A percentile compares a stretch with the other conserved stretches of the same genome.
Conservation (phyloP, 2,797 vertebrate genomes). For the Danionella dracula region DNA sequence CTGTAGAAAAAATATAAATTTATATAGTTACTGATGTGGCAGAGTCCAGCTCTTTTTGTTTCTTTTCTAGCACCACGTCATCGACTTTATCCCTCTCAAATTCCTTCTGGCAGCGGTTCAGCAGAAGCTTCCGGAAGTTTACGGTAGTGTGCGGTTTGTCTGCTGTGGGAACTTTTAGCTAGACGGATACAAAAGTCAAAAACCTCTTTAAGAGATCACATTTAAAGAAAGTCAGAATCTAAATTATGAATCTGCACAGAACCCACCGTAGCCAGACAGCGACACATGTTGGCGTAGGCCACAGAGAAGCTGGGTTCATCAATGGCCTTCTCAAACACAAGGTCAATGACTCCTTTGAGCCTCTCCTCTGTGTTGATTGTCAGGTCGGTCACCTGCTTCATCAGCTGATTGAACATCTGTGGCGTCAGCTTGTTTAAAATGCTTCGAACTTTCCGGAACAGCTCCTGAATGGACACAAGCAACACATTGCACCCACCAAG, state of each 20-base stretch:
- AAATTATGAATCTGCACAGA: too few species aligned
- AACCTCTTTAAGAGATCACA: neutral
- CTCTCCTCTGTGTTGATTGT: slow-evolving; percentile 95
- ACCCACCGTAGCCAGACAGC: slow-evolving; percentile 89
- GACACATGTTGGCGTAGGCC: slow-evolving; percentile 97
- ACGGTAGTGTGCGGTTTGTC: slow-evolving; percentile 91
- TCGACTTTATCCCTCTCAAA: slow-evolving; percentile 98
- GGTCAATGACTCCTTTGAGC: slow-evolving; percentile 95
- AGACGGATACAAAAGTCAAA: neutral
- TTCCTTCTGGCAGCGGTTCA: slow-evolving; percentile 97
- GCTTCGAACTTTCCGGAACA: slow-evolving; percentile 94
- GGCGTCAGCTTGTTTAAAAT: slow-evolving; percentile 97
- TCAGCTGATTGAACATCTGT: slow-evolving; percentile 96
- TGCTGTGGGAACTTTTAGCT: slow-evolving; percentile 93
- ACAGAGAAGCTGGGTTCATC: slow-evolving; percentile 95
- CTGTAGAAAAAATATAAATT: neutral
- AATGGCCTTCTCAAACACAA: slow-evolving; percentile 97
- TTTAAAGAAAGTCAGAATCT: too few species aligned
- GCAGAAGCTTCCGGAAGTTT: slow-evolving; percentile 92
- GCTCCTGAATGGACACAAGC: slow-evolving; percentile 64
- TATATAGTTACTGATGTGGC: slow-evolving; percentile 72
- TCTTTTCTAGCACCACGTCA: slow-evolving; percentile 93
- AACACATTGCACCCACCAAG: neutral
- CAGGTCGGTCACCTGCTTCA: slow-evolving; percentile 95
- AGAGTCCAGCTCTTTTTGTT: slow-evolving; percentile 92